These are phyloP conservation scores for Pristionchus arcanus DNA, from an alignment of 2,888 invertebrate species.

Conservation along the genomic window DNA sequence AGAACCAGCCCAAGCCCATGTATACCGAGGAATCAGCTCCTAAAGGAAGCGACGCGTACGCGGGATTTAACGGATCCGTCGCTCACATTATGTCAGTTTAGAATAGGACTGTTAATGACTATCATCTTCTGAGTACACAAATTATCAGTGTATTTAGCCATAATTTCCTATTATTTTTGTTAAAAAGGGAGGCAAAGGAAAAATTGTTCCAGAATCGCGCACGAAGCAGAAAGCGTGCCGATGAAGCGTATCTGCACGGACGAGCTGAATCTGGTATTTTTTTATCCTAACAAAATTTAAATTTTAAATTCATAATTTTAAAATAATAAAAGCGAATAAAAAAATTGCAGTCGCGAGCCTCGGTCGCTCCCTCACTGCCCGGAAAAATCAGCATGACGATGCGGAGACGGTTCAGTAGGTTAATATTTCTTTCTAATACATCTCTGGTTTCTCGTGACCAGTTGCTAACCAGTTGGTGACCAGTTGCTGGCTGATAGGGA, in stretches of 20 bases:
- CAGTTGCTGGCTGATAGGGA: no score
- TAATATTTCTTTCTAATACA: not conserved
- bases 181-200: not conserved
- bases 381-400: not conserved
- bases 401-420: constrained; percentile 43
- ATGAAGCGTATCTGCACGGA: constrained; percentile 41
- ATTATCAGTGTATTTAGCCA: no score
- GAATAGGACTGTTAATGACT: not conserved
- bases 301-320: no score
- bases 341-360: constrained; percentile 7
- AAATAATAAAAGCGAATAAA: no score
- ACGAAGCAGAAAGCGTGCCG: constrained; percentile 36
- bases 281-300: no score
- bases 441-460: no score
- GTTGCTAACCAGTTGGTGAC: no score
- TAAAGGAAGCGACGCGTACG: not conserved
- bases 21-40: constrained; percentile 61
- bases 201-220: not conserved
- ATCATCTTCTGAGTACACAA: no score
- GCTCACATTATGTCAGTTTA: constrained; percentile 45
- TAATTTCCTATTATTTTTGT: not conserved
- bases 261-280: not conserved
- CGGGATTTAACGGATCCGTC: constrained; percentile 43
- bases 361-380: not conserved
- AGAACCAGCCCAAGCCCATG: constrained; percentile 57